These are phyloP conservation scores for Ahaetulla prasina DNA, from an alignment of 2,113 vertebrate genomes.

Conservation along the genomic window DNA sequence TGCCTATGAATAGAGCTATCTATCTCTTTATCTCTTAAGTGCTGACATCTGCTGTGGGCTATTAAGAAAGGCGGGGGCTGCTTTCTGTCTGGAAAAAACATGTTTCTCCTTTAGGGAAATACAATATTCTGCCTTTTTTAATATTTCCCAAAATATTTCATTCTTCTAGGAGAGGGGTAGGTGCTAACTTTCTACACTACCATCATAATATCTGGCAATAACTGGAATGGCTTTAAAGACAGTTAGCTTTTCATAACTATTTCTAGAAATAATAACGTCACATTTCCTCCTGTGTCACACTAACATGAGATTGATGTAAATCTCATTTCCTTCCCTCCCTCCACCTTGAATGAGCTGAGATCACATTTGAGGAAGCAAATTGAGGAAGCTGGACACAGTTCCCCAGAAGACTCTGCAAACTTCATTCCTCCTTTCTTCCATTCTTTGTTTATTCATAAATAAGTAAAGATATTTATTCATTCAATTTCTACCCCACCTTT, in stretches of 20 bases:
- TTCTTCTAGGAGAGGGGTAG: no score
- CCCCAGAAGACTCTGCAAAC: background rate
- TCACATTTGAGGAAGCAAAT: background rate
- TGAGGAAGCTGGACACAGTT: background rate
- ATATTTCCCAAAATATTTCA: no score
- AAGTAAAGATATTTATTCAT: background rate
- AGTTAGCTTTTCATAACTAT: background rate
- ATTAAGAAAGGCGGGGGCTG: no score
- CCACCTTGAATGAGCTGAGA: background rate
- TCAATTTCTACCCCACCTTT: background rate
- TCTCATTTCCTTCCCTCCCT: background rate
- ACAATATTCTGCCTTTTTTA: no score
- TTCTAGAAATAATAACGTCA: background rate
- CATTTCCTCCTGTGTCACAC: background rate
- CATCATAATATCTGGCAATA: background rate
- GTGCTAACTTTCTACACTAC: background rate
- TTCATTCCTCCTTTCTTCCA: conserved; percentile 29
- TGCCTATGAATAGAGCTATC: no score
- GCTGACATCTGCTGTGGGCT: no score
- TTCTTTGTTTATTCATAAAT: background rate
- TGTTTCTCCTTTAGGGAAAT: no score
- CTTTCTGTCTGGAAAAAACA: no score
- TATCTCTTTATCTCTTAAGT: no score
- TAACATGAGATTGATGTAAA: background rate
- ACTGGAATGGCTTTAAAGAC: conserved; percentile 19